Evolutionary conservation across 1,140 invertebrate genomes (phyloP).

Genomic region (Coenobita brevimanus): DNA sequence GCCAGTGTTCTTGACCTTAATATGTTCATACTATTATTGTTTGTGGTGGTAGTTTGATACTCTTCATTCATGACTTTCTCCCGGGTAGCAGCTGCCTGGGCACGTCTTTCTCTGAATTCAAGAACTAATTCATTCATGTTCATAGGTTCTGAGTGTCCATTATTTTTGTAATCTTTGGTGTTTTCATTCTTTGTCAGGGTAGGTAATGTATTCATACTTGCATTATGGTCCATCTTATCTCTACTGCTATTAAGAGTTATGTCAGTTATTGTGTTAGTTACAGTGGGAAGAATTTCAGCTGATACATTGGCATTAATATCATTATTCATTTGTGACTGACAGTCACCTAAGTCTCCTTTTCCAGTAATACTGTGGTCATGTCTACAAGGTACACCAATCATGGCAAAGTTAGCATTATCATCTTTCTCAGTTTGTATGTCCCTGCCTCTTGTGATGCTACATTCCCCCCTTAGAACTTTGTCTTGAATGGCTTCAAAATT

Average conservation of each 20-base stretch:
- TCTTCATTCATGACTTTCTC: slow-evolving; percentile 43
- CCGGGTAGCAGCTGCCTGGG: slow-evolving; percentile 45
- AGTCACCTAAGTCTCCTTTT: slow-evolving; percentile 1
- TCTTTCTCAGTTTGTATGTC: background rate
- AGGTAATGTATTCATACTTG: background rate
- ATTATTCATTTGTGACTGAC: background rate
- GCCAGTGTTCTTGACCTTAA: background rate
- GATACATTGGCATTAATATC: slow-evolving; percentile 16
- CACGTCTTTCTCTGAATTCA: slow-evolving; percentile 28
- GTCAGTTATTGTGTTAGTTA: background rate
- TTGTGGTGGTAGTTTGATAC: slow-evolving; percentile 21
- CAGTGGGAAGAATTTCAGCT: background rate
- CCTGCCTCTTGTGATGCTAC: slow-evolving; percentile 6
- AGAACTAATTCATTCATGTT: slow-evolving; percentile 27
- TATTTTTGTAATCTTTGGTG: background rate
- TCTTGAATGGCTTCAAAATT: background rate
- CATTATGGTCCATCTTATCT: slow-evolving; percentile 8
- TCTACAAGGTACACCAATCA: background rate
- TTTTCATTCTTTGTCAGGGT: background rate
- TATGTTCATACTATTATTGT: slow-evolving; percentile 31
- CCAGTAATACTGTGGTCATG: background rate
- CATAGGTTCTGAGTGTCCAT: background rate
- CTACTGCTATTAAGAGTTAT: background rate
- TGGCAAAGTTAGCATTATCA: slow-evolving; percentile 41
- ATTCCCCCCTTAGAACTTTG: slow-evolving; percentile 36